Evolutionary conservation across 2,113 vertebrate species (phyloP), one percentile per base, ranked within the genome.

Genomic region (Amazona guildingii): DNA sequence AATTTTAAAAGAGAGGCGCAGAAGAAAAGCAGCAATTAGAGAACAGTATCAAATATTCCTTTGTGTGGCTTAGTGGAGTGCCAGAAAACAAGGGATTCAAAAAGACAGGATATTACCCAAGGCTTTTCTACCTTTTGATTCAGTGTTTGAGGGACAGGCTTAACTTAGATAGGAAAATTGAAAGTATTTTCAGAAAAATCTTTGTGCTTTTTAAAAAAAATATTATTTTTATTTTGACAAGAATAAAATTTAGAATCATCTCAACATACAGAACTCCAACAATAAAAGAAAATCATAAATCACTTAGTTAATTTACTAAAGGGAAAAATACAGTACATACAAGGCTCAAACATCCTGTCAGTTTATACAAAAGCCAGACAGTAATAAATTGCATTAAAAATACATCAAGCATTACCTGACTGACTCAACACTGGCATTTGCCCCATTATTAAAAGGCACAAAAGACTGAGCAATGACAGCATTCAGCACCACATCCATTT

Each of bases 371-470:
- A 96, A 87, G 44, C 28, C 64, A 75, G 48, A 72, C 67, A 85
- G 85, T 77, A 93, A 76, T 9, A 94, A 95, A 88, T 7, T 27
- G 73, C 64, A 70, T 89, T 91, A 89, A 76, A 94, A 94, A 92
- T 83, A 51, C 37, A 91, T 55, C 73, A 72, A 90, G 55, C 59
- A 54, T 89, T 83, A 94, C 88, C 78, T 75, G 84, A 78, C 84
- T 70, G 62, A 70, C 72, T 70, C 4, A 1, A 91, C 24, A 67
- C 0, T 74, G 80, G 84, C 80, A 69, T 93, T 61, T 39, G 62
- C 73, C 76, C 48, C 48, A 6, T 69, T 83, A 90, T 77, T 83
- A 74, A 81, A 97, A 97, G 90, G 91, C 96, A 97, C 94, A 74
- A 84, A 86, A 85, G 43, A 90, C 77, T 68, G 86, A 92, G 81